Evolutionary conservation across 2,797 vertebrate genomes (phyloP).

Genomic region (Falco concolor): DNA sequence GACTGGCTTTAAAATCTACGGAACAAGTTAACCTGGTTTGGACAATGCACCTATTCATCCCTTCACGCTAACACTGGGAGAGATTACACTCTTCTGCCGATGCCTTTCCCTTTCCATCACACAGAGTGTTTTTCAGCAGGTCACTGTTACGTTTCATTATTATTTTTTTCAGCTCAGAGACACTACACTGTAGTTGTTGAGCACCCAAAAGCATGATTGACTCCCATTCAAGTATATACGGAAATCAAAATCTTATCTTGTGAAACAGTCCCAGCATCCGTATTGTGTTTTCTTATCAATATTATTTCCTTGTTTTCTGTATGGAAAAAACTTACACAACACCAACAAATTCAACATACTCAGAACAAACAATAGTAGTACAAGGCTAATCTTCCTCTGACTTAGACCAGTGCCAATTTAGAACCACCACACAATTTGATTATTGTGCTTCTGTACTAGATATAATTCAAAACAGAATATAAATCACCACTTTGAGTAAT

Average conservation of each 20-base stretch:
- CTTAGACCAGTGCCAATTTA: not conserved
- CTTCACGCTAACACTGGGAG: not conserved
- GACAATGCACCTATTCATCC: not conserved
- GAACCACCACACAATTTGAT: not conserved
- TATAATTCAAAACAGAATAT: not conserved
- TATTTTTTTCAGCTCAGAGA: not conserved
- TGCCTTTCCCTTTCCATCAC: constrained; percentile 32
- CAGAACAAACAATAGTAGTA: constrained; percentile 33
- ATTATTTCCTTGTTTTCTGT: constrained; percentile 78
- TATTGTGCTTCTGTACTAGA: not conserved
- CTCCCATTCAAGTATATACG: constrained; percentile 59
- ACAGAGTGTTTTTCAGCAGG: not conserved
- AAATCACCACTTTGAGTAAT: not conserved
- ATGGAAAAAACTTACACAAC: constrained; percentile 4
- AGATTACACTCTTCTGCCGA: not conserved
- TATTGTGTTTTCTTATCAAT: constrained; percentile 77
- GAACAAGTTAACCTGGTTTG: not conserved
- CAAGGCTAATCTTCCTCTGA: not conserved
- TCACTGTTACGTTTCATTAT: not conserved
- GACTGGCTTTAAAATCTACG: not conserved
- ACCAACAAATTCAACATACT: constrained; percentile 38
- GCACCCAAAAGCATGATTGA: constrained; percentile 27
- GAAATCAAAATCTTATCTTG: constrained; percentile 76
- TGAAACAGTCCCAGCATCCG: constrained; percentile 71
- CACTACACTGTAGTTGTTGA: not conserved